Evolutionary conservation across 1,140 invertebrate genomes (phyloP).

Genomic region (Monochamus saltuarius): DNA sequence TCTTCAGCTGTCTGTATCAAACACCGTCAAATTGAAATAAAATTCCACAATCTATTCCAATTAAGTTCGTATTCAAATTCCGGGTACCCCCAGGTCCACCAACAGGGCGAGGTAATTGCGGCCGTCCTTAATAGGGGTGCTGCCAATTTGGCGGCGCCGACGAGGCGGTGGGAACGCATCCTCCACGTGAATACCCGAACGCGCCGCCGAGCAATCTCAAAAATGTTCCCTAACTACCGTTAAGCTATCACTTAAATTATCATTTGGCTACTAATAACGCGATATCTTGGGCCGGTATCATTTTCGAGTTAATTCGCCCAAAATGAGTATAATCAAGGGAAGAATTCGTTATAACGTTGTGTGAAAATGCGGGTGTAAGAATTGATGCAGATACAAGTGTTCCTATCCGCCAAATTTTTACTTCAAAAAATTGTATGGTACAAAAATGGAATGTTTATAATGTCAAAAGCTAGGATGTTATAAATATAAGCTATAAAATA

Average conservation of each 20-base stretch:
- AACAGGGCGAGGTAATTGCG: constrained; percentile 26
- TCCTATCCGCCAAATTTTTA: neutral
- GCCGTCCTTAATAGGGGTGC: constrained; percentile 33
- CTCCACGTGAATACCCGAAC: constrained; percentile 20
- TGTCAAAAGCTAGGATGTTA: too few relatives aligned
- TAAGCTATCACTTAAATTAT: constrained; percentile 11
- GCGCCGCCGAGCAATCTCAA: constrained; percentile 16
- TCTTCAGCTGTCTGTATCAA: too few relatives aligned
- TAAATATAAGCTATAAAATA: too few relatives aligned
- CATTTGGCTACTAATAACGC: constrained; percentile 20
- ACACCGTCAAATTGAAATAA: too few relatives aligned
- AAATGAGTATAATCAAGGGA: too few relatives aligned
- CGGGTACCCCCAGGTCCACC: neutral
- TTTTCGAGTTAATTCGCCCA: too few relatives aligned
- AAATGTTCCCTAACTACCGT: constrained; percentile 15
- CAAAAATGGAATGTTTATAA: too few relatives aligned
- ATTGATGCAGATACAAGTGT: neutral
- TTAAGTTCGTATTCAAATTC: neutral
- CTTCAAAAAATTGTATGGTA: too few relatives aligned
- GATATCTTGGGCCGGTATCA: neutral
- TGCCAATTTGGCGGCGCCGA: constrained; percentile 40
- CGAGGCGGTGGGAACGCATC: constrained; percentile 34
- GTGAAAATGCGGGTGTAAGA: neutral
- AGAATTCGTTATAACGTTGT: too few relatives aligned
- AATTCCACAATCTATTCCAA: too few relatives aligned